Conservation (phyloP, 2,113 vertebrate genomes). For the Tretioscincus oriximinensis region DNA sequence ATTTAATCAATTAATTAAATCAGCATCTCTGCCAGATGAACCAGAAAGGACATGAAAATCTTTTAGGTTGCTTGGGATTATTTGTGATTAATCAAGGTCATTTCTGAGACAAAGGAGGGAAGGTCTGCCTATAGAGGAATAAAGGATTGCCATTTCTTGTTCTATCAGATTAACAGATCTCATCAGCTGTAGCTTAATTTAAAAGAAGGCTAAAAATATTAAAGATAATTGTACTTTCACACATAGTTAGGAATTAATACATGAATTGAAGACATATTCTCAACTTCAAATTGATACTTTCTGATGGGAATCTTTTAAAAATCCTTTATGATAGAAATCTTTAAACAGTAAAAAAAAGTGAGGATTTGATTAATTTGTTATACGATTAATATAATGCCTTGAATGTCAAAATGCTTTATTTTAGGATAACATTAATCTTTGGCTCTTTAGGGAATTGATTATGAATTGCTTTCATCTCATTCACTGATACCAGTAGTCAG, state of each 20-base stretch:
- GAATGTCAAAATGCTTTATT: no score
- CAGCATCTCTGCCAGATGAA: neutral
- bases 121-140: neutral
- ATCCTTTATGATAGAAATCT: neutral
- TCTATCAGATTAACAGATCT: constrained; percentile 1
- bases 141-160: neutral
- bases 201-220: constrained; percentile 9
- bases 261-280: neutral
- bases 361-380: no score
- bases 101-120: constrained; percentile 6
- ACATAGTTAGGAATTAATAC: constrained; percentile 7
- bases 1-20: neutral
- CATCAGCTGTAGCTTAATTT: constrained; percentile 14
- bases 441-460: no score
- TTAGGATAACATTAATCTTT: no score
- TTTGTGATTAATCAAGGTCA: constrained; percentile 1
- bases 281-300: neutral
- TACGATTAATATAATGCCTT: no score
- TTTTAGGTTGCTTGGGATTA: constrained; percentile 29
- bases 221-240: neutral
- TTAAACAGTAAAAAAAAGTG: neutral
- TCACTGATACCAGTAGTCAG: no score
- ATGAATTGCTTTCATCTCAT: no score
- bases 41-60: constrained; percentile 7
- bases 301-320: neutral